A percentile compares a stretch with the other conserved stretches of the same genome.
These are phyloP conservation scores for Lasiurus cinereus DNA, from an alignment of 2,113 vertebrate species.

Conservation along the genomic window DNA sequence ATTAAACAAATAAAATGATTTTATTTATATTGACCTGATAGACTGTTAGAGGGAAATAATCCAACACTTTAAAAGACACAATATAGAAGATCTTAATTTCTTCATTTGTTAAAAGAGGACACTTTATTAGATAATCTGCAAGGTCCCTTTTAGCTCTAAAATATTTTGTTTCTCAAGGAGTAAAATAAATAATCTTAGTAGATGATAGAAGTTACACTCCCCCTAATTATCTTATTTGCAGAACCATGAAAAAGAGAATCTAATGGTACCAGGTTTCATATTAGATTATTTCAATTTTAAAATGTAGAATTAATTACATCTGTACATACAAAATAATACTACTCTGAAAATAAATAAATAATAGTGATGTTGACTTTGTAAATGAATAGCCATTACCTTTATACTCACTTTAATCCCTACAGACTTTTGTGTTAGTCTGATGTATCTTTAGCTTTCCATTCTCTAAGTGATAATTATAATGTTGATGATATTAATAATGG, in stretches of 20 bases:
- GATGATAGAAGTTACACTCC: neutral
- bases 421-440: neutral
- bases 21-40: slow-evolving; percentile 10
- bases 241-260: slow-evolving; percentile 45
- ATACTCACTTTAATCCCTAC: neutral
- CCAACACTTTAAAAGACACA: neutral
- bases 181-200: neutral
- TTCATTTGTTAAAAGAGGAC: slow-evolving; percentile 43
- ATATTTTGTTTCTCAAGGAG: slow-evolving; percentile 19
- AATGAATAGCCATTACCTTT: slow-evolving; percentile 21
- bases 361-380: neutral
- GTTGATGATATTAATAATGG: neutral
- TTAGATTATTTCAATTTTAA: slow-evolving; percentile 26
- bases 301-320: neutral
- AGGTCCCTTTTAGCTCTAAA: neutral
- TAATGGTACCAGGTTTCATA: neutral
- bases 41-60: neutral
- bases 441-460: neutral
- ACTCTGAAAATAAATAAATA: slow-evolving; percentile 29
- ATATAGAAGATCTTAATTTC: neutral
- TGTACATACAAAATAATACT: neutral
- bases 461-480: neutral
- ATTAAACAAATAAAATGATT: slow-evolving; percentile 50
- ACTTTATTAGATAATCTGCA: neutral
- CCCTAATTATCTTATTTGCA: neutral